Evolutionary conservation across 1,140 invertebrate species (phyloP).

Genomic region (Drosophila funebris): DNA sequence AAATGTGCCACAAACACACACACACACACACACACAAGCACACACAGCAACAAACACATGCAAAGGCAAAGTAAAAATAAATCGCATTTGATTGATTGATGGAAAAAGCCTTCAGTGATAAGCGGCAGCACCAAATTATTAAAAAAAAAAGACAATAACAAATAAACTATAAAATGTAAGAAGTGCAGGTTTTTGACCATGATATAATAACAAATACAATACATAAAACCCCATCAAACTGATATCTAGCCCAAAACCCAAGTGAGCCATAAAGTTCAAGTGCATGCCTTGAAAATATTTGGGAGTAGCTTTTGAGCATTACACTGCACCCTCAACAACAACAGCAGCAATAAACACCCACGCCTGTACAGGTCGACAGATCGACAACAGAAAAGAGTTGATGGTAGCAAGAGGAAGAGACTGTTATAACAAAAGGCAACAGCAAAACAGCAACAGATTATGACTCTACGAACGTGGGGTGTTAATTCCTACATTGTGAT

Average conservation of each 20-base stretch:
- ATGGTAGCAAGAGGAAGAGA: neutral
- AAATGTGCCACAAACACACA: conserved; percentile 23
- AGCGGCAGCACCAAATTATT: conserved; percentile 39
- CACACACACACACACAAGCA: conserved; percentile 17
- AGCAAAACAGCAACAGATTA: conserved; percentile 15
- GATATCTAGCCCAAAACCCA: conserved; percentile 6
- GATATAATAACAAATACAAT: conserved; percentile 27
- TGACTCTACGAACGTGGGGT: conserved; percentile 17
- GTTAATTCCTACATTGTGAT: conserved; percentile 69
- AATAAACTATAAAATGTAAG: conserved; percentile 64
- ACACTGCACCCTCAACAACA: neutral
- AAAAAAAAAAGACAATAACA: conserved; percentile 34
- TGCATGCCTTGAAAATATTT: conserved; percentile 15
- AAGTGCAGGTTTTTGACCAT: conserved; percentile 38
- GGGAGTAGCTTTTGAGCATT: neutral
- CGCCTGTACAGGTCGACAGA: neutral
- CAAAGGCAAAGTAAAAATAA: conserved; percentile 46
- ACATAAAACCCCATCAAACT: conserved; percentile 24
- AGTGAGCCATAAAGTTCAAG: conserved; percentile 44
- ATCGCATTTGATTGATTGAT: conserved; percentile 70
- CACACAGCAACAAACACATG: neutral
- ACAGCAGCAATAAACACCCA: neutral
- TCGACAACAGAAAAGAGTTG: too few relatives aligned
- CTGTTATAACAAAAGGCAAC: neutral
- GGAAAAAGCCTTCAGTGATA: conserved; percentile 52